Evolutionary conservation across 2,797 vertebrate species (phyloP).

Genomic region (Sebastes matsubarae): DNA sequence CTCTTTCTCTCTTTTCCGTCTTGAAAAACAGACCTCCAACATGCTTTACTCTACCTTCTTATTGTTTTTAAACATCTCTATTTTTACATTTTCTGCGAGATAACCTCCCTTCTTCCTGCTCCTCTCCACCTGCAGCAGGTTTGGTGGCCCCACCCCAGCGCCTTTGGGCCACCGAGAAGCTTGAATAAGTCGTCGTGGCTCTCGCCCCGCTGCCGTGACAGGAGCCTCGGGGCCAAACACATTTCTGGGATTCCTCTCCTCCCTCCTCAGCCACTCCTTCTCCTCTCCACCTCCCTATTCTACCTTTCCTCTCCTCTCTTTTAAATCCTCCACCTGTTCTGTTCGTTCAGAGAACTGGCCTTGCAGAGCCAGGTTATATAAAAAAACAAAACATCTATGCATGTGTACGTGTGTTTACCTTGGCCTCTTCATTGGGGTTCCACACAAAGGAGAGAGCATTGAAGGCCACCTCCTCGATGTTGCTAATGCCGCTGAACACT

Average conservation of each 20-base stretch:
- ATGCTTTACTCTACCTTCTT: background rate
- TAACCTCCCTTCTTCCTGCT: slow-evolving; percentile 7
- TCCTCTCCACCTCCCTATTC: slow-evolving; percentile 23
- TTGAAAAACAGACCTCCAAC: background rate
- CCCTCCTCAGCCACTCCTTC: slow-evolving; percentile 70
- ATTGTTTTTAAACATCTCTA: background rate
- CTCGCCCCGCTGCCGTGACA: slow-evolving; percentile 74
- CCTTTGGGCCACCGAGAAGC: slow-evolving; percentile 59
- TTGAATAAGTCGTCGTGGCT: slow-evolving; percentile 41
- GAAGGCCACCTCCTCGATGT: slow-evolving; percentile 94
- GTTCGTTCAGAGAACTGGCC: background rate
- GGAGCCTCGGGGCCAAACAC: slow-evolving; percentile 77
- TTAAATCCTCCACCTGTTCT: slow-evolving; percentile 36
- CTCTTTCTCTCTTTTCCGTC: background rate
- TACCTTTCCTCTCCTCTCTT: slow-evolving; percentile 38
- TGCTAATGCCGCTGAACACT: slow-evolving; percentile 93
- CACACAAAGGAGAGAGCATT: slow-evolving; percentile 96
- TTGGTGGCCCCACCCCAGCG: slow-evolving; percentile 62
- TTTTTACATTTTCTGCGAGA: background rate
- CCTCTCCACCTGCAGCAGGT: slow-evolving; percentile 60
- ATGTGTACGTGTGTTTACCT: slow-evolving; percentile 82
- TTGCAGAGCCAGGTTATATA: background rate
- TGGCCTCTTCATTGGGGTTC: slow-evolving; percentile 94
- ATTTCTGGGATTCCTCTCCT: slow-evolving; percentile 86
- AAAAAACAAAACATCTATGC: background rate